Evolutionary conservation across 1,140 invertebrate species (phyloP).

Genomic region (Drepana arcuata): DNA sequence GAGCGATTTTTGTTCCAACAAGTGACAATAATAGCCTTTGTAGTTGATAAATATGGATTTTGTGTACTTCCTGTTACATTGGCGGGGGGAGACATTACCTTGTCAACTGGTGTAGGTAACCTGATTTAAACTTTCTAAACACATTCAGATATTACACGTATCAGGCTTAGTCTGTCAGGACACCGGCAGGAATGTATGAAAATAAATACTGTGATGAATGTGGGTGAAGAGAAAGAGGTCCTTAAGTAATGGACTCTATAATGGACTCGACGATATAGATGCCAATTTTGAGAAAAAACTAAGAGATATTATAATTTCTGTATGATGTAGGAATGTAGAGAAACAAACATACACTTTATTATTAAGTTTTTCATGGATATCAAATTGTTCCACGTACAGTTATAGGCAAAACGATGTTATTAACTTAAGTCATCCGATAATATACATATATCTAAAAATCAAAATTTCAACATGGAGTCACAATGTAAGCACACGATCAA

Average conservation of each 20-base stretch:
- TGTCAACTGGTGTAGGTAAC: background rate
- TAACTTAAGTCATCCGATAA: background rate
- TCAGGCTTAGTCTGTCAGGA: too few species aligned
- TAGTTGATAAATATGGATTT: constrained; percentile 50
- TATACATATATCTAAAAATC: background rate
- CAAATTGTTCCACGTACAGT: background rate
- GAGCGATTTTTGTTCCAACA: constrained; percentile 55
- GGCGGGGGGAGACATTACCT: constrained; percentile 6
- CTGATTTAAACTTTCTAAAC: background rate
- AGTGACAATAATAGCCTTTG: constrained; percentile 63
- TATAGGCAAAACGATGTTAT: background rate
- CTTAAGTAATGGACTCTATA: background rate
- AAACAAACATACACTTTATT: background rate
- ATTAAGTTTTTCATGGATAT: background rate
- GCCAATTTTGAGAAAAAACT: too few species aligned
- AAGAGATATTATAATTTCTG: too few species aligned
- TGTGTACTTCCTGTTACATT: constrained; percentile 29
- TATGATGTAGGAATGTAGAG: too few species aligned
- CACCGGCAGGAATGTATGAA: too few species aligned
- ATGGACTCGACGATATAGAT: too few species aligned
- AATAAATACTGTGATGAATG: too few species aligned
- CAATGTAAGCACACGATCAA: too few species aligned
- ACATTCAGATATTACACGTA: background rate
- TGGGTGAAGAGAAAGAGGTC: too few species aligned
- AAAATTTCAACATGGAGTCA: background rate